These are phyloP conservation scores for Hecatera dysodea DNA, from an alignment of 2,888 invertebrate species.

Conservation along the genomic window DNA sequence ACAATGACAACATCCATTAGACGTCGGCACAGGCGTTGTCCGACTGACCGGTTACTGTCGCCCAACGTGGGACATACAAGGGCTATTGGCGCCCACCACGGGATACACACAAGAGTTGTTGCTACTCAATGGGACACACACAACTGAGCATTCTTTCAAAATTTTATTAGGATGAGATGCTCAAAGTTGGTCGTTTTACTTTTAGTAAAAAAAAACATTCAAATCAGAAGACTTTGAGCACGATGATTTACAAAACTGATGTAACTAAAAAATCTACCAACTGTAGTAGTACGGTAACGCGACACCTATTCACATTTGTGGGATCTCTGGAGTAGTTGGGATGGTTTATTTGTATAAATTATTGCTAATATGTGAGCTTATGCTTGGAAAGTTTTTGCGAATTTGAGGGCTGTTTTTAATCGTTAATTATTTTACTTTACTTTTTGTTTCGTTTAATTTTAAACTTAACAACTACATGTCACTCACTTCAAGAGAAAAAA, in stretches of 20 bases:
- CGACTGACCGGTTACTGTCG: constrained; percentile 69
- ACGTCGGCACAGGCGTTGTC: constrained; percentile 55
- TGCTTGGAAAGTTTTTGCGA: too few species aligned
- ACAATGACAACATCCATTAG: constrained; percentile 84
- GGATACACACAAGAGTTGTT: constrained; percentile 20
- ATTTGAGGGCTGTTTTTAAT: neutral
- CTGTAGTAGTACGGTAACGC: neutral
- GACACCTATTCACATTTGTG: neutral
- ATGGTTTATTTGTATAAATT: neutral
- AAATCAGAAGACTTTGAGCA: neutral
- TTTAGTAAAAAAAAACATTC: neutral
- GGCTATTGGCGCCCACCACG: constrained; percentile 44
- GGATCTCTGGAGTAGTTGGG: neutral
- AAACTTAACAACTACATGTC: too few species aligned
- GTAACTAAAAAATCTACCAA: neutral
- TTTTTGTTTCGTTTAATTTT: neutral
- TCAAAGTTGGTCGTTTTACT: constrained; percentile 61
- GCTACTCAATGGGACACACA: constrained; percentile 71
- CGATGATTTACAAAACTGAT: neutral
- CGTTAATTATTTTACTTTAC: neutral
- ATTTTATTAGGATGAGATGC: constrained; percentile 63
- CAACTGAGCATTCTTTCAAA: constrained; percentile 74
- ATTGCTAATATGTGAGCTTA: neutral
- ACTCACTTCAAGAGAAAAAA: neutral
- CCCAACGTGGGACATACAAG: constrained; percentile 73